These are phyloP conservation scores for Antitype chi DNA, from an alignment of 2,888 invertebrate genomes.

Conservation along the genomic window DNA sequence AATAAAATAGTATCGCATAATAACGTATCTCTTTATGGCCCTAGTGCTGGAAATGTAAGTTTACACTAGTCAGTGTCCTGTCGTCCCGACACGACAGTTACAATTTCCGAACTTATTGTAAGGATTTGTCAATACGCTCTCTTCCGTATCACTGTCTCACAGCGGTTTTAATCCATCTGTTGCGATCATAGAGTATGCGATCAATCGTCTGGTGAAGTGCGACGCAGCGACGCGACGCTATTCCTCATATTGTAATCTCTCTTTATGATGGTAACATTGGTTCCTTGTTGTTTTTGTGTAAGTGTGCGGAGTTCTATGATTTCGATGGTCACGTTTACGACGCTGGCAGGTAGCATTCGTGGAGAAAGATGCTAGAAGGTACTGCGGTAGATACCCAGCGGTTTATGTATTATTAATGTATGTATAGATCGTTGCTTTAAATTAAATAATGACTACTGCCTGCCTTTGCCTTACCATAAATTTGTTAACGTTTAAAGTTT, in stretches of 20 bases:
- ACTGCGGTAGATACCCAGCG: background rate
- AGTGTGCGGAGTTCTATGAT: constrained; percentile 12
- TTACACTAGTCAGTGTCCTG: background rate
- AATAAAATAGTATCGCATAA: constrained; percentile 15
- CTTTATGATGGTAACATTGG: constrained; percentile 3
- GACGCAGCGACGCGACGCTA: too few relatives aligned
- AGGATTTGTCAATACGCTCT: background rate
- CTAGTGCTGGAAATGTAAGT: background rate
- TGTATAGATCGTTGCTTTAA: background rate
- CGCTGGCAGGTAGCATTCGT: background rate
- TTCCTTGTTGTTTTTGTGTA: constrained; percentile 26
- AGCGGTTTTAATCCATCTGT: background rate
- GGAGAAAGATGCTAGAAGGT: background rate
- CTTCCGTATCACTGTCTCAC: background rate
- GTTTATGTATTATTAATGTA: background rate
- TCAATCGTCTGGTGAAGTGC: background rate
- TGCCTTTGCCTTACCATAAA: background rate
- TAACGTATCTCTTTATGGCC: background rate
- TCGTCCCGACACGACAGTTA: background rate
- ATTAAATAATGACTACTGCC: background rate
- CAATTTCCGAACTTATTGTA: background rate
- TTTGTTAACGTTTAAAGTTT: background rate
- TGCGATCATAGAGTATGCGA: too few relatives aligned
- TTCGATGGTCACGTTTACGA: constrained; percentile 24
- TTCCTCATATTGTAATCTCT: too few relatives aligned